phyloP scores from a whole-genome alignment of 2,888 invertebrate species.

The Chirona hameri region DNA sequence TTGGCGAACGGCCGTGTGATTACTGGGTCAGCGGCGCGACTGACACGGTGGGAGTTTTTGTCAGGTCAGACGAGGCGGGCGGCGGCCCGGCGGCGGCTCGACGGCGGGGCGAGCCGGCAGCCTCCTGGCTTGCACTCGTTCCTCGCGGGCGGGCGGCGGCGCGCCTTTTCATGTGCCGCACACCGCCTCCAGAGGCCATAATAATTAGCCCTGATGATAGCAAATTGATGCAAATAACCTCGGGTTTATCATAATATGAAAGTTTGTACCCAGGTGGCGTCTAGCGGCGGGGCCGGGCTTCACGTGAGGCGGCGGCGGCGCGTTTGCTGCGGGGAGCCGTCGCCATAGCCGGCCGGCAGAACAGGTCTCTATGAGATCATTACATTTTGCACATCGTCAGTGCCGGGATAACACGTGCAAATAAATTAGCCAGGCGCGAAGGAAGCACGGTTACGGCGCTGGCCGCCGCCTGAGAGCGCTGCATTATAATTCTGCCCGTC shows the following conservation, averaged over 20 bases:
- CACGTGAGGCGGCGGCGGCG: background rate
- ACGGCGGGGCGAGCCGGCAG: conserved; percentile 42
- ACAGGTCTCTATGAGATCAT: background rate
- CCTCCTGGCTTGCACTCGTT: conserved; percentile 32
- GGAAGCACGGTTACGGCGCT: background rate
- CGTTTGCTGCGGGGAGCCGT: background rate
- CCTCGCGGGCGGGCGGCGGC: conserved; percentile 40
- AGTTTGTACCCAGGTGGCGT: conserved; percentile 1
- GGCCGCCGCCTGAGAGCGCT: background rate
- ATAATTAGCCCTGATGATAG: conserved; percentile 28
- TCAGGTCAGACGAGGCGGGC: background rate
- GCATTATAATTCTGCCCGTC: background rate
- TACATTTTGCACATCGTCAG: conserved; percentile 28
- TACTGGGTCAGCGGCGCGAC: conserved; percentile 45
- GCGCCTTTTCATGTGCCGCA: conserved; percentile 38
- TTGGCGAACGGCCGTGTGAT: background rate
- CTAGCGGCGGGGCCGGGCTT: background rate
- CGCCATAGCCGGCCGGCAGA: background rate
- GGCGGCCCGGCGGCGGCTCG: background rate
- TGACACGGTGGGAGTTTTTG: background rate
- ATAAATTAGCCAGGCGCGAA: conserved; percentile 1
- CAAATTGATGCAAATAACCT: conserved; percentile 29
- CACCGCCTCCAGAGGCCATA: conserved; percentile 30
- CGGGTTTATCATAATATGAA: conserved; percentile 28
- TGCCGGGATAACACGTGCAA: background rate